Percentiles rank a stretch among this genome's conserved stretches.
These are phyloP conservation scores for Equus przewalskii DNA, from an alignment of 2,113 vertebrate genomes.

Conservation along the genomic window DNA sequence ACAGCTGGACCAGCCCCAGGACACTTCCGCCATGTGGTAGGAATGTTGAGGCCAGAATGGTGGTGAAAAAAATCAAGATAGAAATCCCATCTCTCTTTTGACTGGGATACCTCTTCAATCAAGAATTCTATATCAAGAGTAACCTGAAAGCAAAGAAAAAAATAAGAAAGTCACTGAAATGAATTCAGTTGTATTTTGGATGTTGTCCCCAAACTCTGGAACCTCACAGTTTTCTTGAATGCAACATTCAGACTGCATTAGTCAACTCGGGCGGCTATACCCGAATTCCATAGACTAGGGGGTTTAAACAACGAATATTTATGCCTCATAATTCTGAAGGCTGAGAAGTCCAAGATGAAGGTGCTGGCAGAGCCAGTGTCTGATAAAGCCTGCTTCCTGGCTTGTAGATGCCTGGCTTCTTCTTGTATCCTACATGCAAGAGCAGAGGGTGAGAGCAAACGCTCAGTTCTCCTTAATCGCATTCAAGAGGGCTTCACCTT, in stretches of 20 bases:
- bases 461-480: not conserved
- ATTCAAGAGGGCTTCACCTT: not conserved
- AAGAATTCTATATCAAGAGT: not conserved
- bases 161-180: not conserved
- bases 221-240: not conserved
- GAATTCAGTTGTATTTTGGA: not conserved
- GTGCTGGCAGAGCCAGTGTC: not conserved
- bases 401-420: not conserved
- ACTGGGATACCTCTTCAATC: not conserved
- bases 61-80: not conserved
- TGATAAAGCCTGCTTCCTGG: not conserved
- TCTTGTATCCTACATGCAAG: not conserved
- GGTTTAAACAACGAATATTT: not conserved
- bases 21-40: not conserved
- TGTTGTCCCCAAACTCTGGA: not conserved
- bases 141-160: not conserved
- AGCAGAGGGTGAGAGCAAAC: not conserved
- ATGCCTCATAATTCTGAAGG: not conserved
- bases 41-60: not conserved
- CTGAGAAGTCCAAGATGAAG: not conserved
- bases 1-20: not conserved
- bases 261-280: not conserved
- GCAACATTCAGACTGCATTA: accelerated
- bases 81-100: not conserved
- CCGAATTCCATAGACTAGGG: not conserved